phyloP scores from a whole-genome alignment of 2,797 vertebrate genomes.

The Helostoma temminkii region DNA sequence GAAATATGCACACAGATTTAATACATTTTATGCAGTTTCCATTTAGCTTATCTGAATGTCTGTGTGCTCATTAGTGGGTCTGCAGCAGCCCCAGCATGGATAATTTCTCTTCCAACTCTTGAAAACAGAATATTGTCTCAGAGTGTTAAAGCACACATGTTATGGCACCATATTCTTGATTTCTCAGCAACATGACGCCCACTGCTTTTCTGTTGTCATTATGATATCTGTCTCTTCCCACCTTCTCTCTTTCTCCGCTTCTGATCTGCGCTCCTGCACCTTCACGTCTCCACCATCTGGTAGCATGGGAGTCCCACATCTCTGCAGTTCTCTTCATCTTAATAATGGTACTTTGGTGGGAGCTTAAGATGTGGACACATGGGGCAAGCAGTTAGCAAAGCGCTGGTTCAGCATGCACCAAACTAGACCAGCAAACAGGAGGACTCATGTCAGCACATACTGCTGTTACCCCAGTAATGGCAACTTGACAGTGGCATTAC shows the following conservation, averaged over 20 bases:
- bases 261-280: conserved; percentile 44
- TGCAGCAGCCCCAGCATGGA: conserved; percentile 31
- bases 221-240: conserved; percentile 29
- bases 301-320: conserved; percentile 26
- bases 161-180: conserved; percentile 18
- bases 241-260: conserved; percentile 32
- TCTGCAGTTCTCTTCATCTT: conserved; percentile 60
- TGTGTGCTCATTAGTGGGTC: conserved; percentile 54
- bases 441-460: conserved; percentile 67
- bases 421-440: conserved; percentile 59
- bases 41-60: conserved; percentile 38
- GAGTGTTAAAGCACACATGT: conserved; percentile 36
- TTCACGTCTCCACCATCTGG: conserved; percentile 60
- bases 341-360: conserved; percentile 70
- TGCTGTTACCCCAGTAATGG: conserved; percentile 30
- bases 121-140: conserved; percentile 36
- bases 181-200: conserved; percentile 18
- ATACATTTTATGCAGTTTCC: conserved; percentile 30
- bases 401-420: conserved; percentile 68
- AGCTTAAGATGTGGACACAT: conserved; percentile 60
- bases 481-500: conserved; percentile 23
- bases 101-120: conserved; percentile 39
- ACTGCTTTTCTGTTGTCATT: conserved; percentile 31
- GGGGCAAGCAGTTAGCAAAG: conserved; percentile 62
- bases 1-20: conserved; percentile 18